phyloP scores from a whole-genome alignment of 2,113 vertebrate genomes.

The Gnathonemus echidnorhynchus region DNA sequence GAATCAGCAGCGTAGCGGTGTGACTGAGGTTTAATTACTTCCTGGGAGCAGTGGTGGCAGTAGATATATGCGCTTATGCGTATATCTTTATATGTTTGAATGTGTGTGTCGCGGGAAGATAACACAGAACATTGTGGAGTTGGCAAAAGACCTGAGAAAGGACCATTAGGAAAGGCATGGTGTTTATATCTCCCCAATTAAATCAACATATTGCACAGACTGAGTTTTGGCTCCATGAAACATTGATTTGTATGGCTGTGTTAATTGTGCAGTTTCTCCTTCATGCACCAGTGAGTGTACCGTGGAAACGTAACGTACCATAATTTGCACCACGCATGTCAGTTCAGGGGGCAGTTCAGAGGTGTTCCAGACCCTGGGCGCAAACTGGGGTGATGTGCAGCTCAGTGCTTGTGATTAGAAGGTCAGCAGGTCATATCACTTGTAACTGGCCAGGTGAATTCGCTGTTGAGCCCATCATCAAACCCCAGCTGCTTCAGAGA shows the following conservation, averaged over 20 bases:
- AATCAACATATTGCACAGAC: slow-evolving; percentile 28
- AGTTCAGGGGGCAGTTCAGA: neutral
- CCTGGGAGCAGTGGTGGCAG: neutral
- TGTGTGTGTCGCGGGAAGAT: neutral
- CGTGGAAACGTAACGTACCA: neutral
- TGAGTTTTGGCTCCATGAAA: slow-evolving; percentile 15
- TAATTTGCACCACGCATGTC: neutral
- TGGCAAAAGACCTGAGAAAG: neutral
- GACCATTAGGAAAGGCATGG: neutral
- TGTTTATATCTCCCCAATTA: slow-evolving; percentile 15
- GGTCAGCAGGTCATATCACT: neutral
- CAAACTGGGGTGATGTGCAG: neutral
- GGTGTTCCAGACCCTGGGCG: neutral
- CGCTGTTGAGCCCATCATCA: neutral
- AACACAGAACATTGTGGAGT: neutral
- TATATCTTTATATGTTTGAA: neutral
- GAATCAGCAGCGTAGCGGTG: neutral
- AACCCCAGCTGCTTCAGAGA: neutral
- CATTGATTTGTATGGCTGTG: slow-evolving; percentile 24
- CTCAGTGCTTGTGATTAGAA: neutral
- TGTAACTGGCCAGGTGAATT: neutral
- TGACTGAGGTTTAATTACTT: neutral
- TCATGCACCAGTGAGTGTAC: neutral
- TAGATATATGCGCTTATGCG: neutral
- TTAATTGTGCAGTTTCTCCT: neutral